Evolutionary conservation across 2,797 vertebrate species (phyloP).

Genomic region (Dendrocincla tyrannina): DNA sequence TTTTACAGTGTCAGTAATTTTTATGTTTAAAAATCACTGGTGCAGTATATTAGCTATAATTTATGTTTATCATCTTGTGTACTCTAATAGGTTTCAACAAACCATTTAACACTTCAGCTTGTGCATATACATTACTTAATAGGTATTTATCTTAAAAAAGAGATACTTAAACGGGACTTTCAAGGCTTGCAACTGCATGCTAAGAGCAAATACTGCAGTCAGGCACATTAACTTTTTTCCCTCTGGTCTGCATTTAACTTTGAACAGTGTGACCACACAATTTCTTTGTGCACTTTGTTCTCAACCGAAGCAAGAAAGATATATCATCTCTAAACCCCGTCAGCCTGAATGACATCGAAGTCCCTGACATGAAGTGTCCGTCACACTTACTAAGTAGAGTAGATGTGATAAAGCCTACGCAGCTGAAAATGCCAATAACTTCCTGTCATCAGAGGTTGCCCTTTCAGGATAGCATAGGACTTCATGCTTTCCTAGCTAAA

Average conservation of each 20-base stretch:
- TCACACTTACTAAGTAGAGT: slow-evolving; percentile 81
- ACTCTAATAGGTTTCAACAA: slow-evolving; percentile 96
- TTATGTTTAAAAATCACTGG: slow-evolving; percentile 95
- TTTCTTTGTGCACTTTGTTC: slow-evolving; percentile 59
- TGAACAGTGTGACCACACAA: slow-evolving; percentile 60
- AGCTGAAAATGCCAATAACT: slow-evolving; percentile 77
- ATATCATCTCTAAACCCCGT: slow-evolving; percentile 54
- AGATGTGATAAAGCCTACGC: slow-evolving; percentile 70
- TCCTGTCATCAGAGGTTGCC: slow-evolving; percentile 57
- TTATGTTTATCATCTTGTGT: slow-evolving; percentile 98
- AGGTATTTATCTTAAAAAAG: slow-evolving; percentile 97
- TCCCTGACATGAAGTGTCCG: slow-evolving; percentile 72
- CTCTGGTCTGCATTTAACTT: slow-evolving; percentile 75
- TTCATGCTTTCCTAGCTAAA: slow-evolving; percentile 28
- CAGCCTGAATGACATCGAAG: slow-evolving; percentile 70
- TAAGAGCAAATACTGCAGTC: slow-evolving; percentile 75
- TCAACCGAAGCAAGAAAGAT: slow-evolving; percentile 61
- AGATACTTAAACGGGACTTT: slow-evolving; percentile 84
- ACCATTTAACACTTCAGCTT: slow-evolving; percentile 95
- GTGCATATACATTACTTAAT: slow-evolving; percentile 94
- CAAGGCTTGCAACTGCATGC: slow-evolving; percentile 77
- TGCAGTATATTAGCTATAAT: slow-evolving; percentile 99
- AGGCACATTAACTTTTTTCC: slow-evolving; percentile 72
- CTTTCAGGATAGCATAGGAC: slow-evolving; percentile 63
- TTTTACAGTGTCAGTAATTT: slow-evolving; percentile 97